These are phyloP conservation scores for Pachypanchax playfairii DNA, from an alignment of 2,113 vertebrate species.

Conservation along the genomic window DNA sequence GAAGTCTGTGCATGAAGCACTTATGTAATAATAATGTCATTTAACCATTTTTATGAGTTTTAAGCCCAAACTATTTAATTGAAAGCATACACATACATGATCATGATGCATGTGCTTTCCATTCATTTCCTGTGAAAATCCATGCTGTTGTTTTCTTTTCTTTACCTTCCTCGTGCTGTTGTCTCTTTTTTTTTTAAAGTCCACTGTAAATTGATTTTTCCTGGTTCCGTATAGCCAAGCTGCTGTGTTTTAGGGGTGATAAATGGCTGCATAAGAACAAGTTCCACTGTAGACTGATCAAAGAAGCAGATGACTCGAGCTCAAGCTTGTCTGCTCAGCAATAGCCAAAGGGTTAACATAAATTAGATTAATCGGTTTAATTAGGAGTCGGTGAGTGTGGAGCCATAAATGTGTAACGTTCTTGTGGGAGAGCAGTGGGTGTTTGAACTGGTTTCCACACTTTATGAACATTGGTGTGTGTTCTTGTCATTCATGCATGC, in stretches of 20 bases:
- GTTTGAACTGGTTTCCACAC: constrained; percentile 3
- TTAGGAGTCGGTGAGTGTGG: constrained; percentile 30
- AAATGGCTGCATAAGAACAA: constrained; percentile 41
- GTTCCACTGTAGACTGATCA: constrained; percentile 40
- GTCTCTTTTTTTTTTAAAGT: constrained; percentile 28
- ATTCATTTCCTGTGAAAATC: constrained; percentile 29
- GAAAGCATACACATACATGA: constrained; percentile 19
- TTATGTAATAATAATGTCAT: not conserved
- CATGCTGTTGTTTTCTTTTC: constrained; percentile 30
- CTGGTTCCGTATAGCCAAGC: not conserved
- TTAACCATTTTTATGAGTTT: not conserved
- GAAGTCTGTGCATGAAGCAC: too few relatives aligned
- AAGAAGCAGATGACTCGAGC: constrained; percentile 29
- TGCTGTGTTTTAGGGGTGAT: constrained; percentile 41
- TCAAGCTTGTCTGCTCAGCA: constrained; percentile 5
- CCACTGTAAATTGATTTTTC: constrained; percentile 48
- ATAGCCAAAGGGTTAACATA: constrained; percentile 47
- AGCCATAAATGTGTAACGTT: constrained; percentile 29
- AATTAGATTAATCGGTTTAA: constrained; percentile 56
- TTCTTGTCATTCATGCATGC: constrained; percentile 23
- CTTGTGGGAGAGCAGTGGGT: not conserved
- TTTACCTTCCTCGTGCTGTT: constrained; percentile 39
- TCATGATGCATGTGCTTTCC: constrained; percentile 8
- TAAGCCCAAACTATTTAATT: not conserved
- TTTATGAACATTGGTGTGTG: not conserved